These are phyloP conservation scores for Torymus auratus DNA, from an alignment of 2,888 invertebrate species.

Conservation along the genomic window DNA sequence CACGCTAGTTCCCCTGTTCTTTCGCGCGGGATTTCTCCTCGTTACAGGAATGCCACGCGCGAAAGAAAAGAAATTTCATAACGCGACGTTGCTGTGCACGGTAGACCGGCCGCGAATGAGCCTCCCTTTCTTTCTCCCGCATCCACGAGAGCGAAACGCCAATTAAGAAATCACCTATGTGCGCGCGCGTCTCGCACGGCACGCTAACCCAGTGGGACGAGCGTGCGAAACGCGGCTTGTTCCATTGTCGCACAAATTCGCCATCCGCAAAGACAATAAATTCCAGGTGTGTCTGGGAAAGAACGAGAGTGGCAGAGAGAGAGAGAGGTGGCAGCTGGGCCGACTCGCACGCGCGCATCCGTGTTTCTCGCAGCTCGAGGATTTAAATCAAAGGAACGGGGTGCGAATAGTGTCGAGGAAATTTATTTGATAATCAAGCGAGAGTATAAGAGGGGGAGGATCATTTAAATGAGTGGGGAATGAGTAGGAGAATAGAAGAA, in stretches of 20 bases:
- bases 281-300: conserved; percentile 45
- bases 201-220: conserved; percentile 47
- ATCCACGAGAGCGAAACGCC: background rate
- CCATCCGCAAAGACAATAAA: conserved; percentile 44
- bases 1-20: too few species aligned
- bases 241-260: conserved; percentile 37
- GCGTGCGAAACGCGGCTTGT: conserved; percentile 36
- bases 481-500: too few species aligned
- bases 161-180: conserved; percentile 50
- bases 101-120: background rate
- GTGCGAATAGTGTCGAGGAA: background rate
- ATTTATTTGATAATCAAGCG: too few species aligned
- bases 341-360: background rate
- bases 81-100: background rate
- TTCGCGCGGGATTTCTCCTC: background rate
- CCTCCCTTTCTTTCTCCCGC: background rate
- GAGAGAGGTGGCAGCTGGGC: background rate
- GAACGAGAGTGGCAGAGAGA: background rate
- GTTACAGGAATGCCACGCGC: background rate
- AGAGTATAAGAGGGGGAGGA: too few species aligned
- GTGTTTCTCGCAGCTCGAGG: background rate
- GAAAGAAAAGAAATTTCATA: conserved; percentile 32
- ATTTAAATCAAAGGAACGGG: background rate
- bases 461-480: too few species aligned
- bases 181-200: background rate